phyloP scores from a whole-genome alignment of 2,888 invertebrate genomes.

The Ochlodes sylvanus region DNA sequence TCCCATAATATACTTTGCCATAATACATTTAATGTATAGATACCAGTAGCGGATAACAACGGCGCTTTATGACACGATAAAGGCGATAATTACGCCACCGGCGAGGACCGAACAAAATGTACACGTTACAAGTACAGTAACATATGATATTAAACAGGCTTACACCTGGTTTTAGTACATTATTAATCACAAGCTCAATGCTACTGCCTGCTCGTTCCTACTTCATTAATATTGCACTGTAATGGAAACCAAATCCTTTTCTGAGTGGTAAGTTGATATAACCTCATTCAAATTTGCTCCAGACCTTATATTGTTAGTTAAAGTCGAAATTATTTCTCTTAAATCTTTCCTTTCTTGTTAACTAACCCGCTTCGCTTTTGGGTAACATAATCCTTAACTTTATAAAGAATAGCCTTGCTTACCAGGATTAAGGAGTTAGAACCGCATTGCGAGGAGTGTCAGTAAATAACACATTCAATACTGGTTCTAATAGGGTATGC shows the following conservation, averaged over 20 bases:
- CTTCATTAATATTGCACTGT: slow-evolving; percentile 22
- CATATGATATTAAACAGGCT: slow-evolving; percentile 15
- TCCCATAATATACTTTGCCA: too few relatives aligned
- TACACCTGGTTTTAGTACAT: slow-evolving; percentile 14
- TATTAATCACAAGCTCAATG: slow-evolving; percentile 10
- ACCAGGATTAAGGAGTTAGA: too few relatives aligned
- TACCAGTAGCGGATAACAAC: background rate
- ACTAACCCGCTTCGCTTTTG: background rate
- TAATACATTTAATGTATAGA: too few relatives aligned
- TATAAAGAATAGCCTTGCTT: background rate
- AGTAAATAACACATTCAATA: too few relatives aligned
- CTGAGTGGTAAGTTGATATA: slow-evolving; percentile 17
- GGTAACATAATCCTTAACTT: background rate
- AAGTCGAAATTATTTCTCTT: background rate
- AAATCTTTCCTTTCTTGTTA: background rate
- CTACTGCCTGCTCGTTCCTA: background rate
- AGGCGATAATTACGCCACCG: background rate
- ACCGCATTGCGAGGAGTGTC: too few relatives aligned
- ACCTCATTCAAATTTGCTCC: slow-evolving; percentile 10
- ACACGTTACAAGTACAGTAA: background rate
- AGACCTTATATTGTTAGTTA: slow-evolving; percentile 1
- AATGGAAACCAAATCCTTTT: slow-evolving; percentile 19
- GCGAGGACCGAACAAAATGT: background rate
- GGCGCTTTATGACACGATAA: background rate
- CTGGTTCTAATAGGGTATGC: too few relatives aligned